A percentile compares a stretch with the other conserved stretches of the same genome.
These are phyloP conservation scores for Colostygia pectinataria DNA, from an alignment of 2,888 invertebrate genomes.

Conservation along the genomic window DNA sequence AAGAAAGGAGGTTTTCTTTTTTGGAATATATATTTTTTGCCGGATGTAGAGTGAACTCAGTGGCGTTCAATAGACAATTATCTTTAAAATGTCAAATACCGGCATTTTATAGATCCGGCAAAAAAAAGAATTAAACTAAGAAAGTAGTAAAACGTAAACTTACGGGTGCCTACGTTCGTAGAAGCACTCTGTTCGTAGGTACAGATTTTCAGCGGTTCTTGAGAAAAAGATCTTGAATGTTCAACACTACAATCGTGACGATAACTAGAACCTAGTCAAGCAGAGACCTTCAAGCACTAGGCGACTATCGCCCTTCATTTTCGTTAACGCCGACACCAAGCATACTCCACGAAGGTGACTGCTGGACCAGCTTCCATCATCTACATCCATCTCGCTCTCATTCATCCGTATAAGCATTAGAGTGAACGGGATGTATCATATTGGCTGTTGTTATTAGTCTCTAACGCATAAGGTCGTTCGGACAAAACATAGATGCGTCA, in stretches of 20 bases:
- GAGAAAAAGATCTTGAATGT: not conserved
- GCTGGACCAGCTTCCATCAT: slow-evolving; percentile 59
- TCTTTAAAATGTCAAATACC: no score
- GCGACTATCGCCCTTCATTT: slow-evolving; percentile 78
- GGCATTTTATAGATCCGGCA: no score
- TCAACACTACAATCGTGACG: slow-evolving; percentile 47
- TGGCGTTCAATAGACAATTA: no score
- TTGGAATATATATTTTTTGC: no score
- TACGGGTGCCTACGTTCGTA: no score
- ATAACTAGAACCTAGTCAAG: slow-evolving; percentile 56
- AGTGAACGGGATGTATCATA: slow-evolving; percentile 65
- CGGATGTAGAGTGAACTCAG: no score
- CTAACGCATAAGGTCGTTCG: slow-evolving; percentile 77
- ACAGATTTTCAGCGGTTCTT: no score
- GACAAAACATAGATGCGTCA: slow-evolving; percentile 81
- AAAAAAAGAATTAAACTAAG: no score
- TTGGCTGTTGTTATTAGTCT: slow-evolving; percentile 67
- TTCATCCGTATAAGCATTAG: slow-evolving; percentile 45
- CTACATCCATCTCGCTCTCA: slow-evolving; percentile 59
- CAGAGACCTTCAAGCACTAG: slow-evolving; percentile 69
- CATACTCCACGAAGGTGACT: slow-evolving; percentile 72
- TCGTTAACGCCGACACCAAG: slow-evolving; percentile 77
- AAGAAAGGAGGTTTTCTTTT: not conserved
- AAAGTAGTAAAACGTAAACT: no score
- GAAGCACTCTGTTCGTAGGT: no score